phyloP scores from a whole-genome alignment of 2,888 invertebrate species.

The Drosophila cracens region DNA sequence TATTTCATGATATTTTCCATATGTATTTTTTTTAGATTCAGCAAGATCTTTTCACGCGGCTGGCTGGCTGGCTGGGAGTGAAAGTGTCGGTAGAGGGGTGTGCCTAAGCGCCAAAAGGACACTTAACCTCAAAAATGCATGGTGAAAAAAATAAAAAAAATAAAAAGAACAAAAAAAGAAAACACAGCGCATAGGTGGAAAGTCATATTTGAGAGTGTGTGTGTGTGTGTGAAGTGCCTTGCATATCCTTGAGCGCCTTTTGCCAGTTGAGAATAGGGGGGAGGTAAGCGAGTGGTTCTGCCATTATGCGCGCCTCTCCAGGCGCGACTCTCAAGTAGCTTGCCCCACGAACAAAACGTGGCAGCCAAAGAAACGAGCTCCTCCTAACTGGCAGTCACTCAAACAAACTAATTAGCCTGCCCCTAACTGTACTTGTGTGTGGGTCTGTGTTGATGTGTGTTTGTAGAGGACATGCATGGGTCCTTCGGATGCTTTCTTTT shows the following conservation, averaged over 20 bases:
- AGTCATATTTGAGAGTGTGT: slow-evolving; percentile 28
- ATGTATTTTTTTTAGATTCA: slow-evolving; percentile 34
- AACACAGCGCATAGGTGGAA: slow-evolving; percentile 31
- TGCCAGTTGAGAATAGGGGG: slow-evolving; percentile 42
- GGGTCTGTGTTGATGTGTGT: slow-evolving; percentile 7
- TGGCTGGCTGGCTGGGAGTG: slow-evolving; percentile 18
- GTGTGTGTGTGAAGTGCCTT: slow-evolving; percentile 37
- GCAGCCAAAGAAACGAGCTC: slow-evolving; percentile 62
- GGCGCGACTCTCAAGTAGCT: slow-evolving; percentile 70
- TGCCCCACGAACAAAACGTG: slow-evolving; percentile 27
- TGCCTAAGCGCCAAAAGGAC: slow-evolving; percentile 77
- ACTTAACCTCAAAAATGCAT: slow-evolving; percentile 80
- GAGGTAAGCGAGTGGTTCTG: slow-evolving; percentile 12
- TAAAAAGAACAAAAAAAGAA: slow-evolving; percentile 26
- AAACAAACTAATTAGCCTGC: slow-evolving; percentile 79
- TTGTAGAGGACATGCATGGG: slow-evolving; percentile 36
- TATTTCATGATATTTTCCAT: slow-evolving; percentile 43
- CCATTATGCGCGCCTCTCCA: slow-evolving; percentile 72
- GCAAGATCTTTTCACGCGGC: slow-evolving; percentile 78
- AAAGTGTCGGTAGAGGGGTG: slow-evolving; percentile 2
- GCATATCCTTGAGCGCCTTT: slow-evolving; percentile 79
- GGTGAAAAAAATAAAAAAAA: slow-evolving; percentile 61
- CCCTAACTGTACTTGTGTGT: slow-evolving; percentile 18
- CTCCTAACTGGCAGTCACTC: slow-evolving; percentile 41
- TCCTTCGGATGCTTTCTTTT: slow-evolving; percentile 68